These are phyloP conservation scores for Lucilia cuprina DNA, from an alignment of 1,140 invertebrate species.

Conservation along the genomic window DNA sequence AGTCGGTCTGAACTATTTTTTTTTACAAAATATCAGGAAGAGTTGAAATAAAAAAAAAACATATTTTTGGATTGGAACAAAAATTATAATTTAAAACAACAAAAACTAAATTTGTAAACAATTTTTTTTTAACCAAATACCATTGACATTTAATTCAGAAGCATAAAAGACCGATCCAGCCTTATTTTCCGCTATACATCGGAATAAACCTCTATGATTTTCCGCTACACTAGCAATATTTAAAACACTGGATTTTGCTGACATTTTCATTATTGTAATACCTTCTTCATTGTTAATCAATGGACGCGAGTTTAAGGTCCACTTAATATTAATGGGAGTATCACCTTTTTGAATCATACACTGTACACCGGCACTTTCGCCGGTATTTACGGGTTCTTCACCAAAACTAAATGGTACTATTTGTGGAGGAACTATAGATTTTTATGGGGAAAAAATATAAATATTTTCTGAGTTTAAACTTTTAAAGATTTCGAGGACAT, in stretches of 20 bases:
- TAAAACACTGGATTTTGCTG: conserved; percentile 75
- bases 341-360: conserved; percentile 79
- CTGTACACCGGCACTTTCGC: conserved; percentile 76
- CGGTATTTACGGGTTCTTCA: conserved; percentile 74
- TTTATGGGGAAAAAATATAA: too few relatives aligned
- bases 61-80: too few relatives aligned
- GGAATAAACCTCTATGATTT: conserved; percentile 69
- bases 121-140: conserved; percentile 51
- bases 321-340: conserved; percentile 72
- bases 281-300: conserved; percentile 63
- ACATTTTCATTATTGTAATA: conserved; percentile 66
- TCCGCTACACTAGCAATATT: conserved; percentile 67
- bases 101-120: neutral
- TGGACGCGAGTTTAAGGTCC: conserved; percentile 65
- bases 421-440: conserved; percentile 59
- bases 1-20: too few relatives aligned
- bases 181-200: conserved; percentile 69
- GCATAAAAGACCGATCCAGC: conserved; percentile 67
- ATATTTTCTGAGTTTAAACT: too few relatives aligned
- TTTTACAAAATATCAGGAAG: too few relatives aligned
- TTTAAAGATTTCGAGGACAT: too few relatives aligned
- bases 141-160: conserved; percentile 68
- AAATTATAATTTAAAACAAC: too few relatives aligned
- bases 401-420: conserved; percentile 73
- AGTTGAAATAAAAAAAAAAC: too few relatives aligned